Conservation (phyloP, 2,113 vertebrate genomes). For the Clarias macrocephalus region DNA sequence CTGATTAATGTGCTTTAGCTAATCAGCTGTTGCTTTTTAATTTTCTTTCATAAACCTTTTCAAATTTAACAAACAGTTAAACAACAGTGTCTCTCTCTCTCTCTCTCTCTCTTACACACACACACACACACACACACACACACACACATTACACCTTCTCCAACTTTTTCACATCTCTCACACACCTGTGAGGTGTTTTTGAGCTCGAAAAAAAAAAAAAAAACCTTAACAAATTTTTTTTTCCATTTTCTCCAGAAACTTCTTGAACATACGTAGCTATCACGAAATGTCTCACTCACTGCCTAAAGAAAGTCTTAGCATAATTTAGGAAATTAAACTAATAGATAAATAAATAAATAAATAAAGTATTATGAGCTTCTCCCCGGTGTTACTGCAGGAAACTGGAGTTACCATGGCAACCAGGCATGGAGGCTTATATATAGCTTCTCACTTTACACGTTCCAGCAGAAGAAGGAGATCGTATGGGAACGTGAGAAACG, state of each 20-base stretch:
- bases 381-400: constrained; percentile 66
- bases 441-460: constrained; percentile 64
- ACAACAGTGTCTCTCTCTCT: neutral
- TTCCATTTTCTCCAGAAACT: neutral
- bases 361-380: constrained; percentile 52
- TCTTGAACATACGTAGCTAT: neutral
- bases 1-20: neutral
- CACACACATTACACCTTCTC: neutral
- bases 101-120: neutral
- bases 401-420: constrained; percentile 77
- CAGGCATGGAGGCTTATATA: constrained; percentile 61
- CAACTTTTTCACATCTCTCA: neutral
- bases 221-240: neutral
- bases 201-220: neutral
- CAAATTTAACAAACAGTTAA: neutral
- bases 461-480: constrained; percentile 64
- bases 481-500: constrained; percentile 66
- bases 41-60: neutral
- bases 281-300: neutral
- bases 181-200: neutral
- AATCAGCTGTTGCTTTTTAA: neutral
- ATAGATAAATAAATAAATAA: neutral
- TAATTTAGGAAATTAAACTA: constrained; percentile 58
- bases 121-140: constrained; percentile 1
- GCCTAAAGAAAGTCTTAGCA: constrained; percentile 22